Evolutionary conservation across 2,797 vertebrate genomes (phyloP).

Genomic region (Pristis pectinata): DNA sequence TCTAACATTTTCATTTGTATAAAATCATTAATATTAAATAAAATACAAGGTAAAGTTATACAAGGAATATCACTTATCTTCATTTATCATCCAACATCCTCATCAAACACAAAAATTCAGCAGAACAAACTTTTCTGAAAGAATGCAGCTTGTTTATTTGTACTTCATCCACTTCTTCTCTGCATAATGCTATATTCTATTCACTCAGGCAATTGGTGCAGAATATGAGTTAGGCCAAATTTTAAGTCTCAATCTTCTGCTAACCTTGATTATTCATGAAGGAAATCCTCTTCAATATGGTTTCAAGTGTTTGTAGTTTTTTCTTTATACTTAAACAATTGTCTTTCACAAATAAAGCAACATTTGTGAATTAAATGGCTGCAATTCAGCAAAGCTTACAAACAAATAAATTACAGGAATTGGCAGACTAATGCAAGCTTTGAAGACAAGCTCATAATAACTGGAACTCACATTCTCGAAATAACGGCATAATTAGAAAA

Average conservation of each 20-base stretch:
- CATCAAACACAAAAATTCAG: neutral
- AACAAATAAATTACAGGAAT: neutral
- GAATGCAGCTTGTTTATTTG: neutral
- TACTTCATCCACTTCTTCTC: neutral
- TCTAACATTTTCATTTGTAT: neutral
- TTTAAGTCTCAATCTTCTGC: neutral
- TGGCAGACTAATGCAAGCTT: too few species aligned
- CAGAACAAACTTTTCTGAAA: neutral
- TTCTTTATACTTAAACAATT: neutral
- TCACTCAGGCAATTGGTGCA: neutral
- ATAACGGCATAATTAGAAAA: neutral
- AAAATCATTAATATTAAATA: neutral
- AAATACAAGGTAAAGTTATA: neutral
- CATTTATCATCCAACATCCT: neutral
- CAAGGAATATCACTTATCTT: neutral
- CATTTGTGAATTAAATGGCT: neutral
- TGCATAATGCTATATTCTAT: neutral
- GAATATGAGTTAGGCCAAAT: neutral
- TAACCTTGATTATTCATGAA: neutral
- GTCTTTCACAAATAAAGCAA: neutral
- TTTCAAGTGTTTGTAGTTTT: neutral
- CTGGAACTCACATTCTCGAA: neutral
- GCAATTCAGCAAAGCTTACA: neutral
- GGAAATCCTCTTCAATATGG: neutral
- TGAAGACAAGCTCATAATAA: conserved; percentile 4